Base-by-base conservation (phyloP, 2,113 vertebrate species). In the Sylvia atricapilla region DNA sequence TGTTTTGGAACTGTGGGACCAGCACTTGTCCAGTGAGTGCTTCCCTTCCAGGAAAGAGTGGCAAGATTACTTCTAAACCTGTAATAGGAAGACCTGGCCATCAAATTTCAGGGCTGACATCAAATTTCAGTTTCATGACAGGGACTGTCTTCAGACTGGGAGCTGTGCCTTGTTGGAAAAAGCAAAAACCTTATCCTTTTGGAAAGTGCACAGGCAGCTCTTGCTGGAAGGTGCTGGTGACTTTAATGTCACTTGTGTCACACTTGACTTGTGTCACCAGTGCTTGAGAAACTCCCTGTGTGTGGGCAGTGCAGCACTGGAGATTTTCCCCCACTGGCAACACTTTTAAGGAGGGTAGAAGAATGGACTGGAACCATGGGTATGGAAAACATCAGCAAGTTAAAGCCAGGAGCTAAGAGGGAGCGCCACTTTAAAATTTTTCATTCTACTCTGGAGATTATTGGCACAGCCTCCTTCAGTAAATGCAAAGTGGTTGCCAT, bases 401-500 rank as follows among this genome's bases (percentile, higher is more conserved):
- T 56, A 76, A 75, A 77, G 16, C 14, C 23, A 35, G 6, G 37
- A 84, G 44, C n/a, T 56, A 75, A 67, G 10, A 81, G 52, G 76
- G 74, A 58, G 52, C 60, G 63, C 86, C 81, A 76, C 88, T 97
- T 95, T 90, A 96, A 97, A 95, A 83, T 73, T 82, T 90, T 87
- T 89, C 59, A 11, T 80, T 78, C 93, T 60, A 63, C 86, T 92
- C 62, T 53, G 60, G 84, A 92, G 93, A 75, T 93, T 95, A 67
- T 79, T 96, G 95, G 94, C 94, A 90, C 77, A 20, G 72, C 28
- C 60, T 95, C 81, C 70, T 81, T 75, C 81, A 72, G 82, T 87
- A 91, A 96, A 90, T 79, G 93, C 60, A 49, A 82, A 83, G 63
- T 49, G 41, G 96, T 94, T 94, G 91, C 91, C 79, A 89, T 95